Percentiles rank a stretch among this genome's conserved stretches.
These are phyloP conservation scores for Leptogaster cylindrica DNA, from an alignment of 2,888 invertebrate genomes.

Conservation along the genomic window DNA sequence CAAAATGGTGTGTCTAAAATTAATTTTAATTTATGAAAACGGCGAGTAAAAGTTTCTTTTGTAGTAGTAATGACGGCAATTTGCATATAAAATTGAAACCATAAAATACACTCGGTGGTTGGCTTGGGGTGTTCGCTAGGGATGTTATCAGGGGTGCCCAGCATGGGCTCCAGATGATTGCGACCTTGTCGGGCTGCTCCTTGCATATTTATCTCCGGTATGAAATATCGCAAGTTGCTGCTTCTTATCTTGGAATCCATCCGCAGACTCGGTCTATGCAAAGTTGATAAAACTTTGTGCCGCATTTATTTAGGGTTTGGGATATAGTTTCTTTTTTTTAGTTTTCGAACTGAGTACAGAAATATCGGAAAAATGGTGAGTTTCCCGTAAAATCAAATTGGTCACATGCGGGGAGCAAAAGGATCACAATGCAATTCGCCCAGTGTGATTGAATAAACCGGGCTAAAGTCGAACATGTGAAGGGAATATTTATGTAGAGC, in stretches of 20 bases:
- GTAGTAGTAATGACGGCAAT: constrained; percentile 24
- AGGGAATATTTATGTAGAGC: constrained; percentile 32
- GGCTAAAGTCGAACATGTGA: constrained; percentile 26
- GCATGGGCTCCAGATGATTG: not conserved
- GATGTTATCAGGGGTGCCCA: constrained; percentile 13
- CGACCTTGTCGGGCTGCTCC: constrained; percentile 21
- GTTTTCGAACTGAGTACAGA: constrained; percentile 18
- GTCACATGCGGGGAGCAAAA: not conserved
- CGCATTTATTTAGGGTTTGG: constrained; percentile 1
- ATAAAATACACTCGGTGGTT: constrained; percentile 41
- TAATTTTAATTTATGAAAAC: constrained; percentile 41
- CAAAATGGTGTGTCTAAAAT: constrained; percentile 35
- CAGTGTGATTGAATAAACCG: constrained; percentile 26
- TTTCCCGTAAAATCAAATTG: constrained; percentile 2
- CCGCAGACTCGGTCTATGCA: constrained; percentile 13
- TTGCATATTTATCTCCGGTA: constrained; percentile 26
- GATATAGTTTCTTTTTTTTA: not conserved
- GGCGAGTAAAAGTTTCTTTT: constrained; percentile 18
- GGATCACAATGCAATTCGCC: not conserved
- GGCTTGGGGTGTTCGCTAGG: constrained; percentile 9
- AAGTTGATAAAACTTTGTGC: constrained; percentile 23
- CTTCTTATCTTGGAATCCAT: not conserved
- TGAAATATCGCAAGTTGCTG: constrained; percentile 3
- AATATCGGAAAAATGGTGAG: not conserved
- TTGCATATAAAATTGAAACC: constrained; percentile 40